Evolutionary conservation across 2,797 vertebrate species (phyloP), one percentile per base, ranked within the genome.

Genomic region (Sciaenops ocellatus): DNA sequence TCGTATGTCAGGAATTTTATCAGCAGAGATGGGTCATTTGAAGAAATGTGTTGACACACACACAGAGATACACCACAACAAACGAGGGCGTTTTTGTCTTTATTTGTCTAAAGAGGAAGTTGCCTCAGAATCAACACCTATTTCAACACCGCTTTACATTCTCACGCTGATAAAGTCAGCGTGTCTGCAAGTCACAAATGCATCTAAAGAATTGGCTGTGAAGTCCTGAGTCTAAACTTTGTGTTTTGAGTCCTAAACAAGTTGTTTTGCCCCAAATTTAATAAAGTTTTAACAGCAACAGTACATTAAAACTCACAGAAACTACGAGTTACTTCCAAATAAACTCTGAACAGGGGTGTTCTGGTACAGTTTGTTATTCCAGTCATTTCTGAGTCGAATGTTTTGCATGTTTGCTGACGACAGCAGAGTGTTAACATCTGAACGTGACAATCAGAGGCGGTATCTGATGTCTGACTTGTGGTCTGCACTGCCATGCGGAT

Each of bases 401-500:
- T 51, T 57, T 78, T 48, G 48, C 41, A 54, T 30, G 30, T 42
- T 38, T 20, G 67, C 46, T 44, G 51, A 59, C 6, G 20, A 22
- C 63, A 28, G 44, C 41, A 56, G 56, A 56, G 20, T n/a, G 34
- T 16, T 61, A n/a, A 41, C 16, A 30, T 62, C 6, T 55, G 48
- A 16, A 63, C 3, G 34, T 38, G 8, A 38, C 34, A 8, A 38
- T 38, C 34, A 1, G 26, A 38, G 50, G 8, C 12, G 5, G 57
- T 22, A 26, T 78, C 52, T 30, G 6, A 34, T 51, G 20, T 67
- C 42, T 15, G 12, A 26, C 15, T 3, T 10, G 26, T 17, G 38
- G 13, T 47, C 38, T 26, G 24, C 46, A 6, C 20, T 22, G 11
- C 12, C 38, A 60, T 26, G 66, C 3, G 0, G 3, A 16, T 26